Percentiles rank a stretch among this genome's conserved stretches.
These are phyloP conservation scores for Pasiphila rectangulata DNA, from an alignment of 2,888 invertebrate species.

Conservation along the genomic window DNA sequence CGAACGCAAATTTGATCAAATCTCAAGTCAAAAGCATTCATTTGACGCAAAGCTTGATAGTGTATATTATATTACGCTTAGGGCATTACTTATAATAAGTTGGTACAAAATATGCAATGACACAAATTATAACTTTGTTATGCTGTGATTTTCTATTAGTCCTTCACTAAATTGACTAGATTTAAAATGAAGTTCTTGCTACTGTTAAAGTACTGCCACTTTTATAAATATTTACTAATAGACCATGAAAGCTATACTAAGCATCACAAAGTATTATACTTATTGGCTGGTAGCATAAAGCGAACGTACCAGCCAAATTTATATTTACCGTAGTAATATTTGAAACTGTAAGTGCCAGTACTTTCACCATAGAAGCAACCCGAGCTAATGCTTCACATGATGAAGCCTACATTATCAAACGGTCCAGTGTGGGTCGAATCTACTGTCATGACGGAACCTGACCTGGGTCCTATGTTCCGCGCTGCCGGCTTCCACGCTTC, in stretches of 20 bases:
- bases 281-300: too few species aligned
- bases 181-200: constrained; percentile 25
- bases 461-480: constrained; percentile 35
- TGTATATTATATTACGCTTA: too few species aligned
- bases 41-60: too few species aligned
- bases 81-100: too few species aligned
- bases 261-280: too few species aligned
- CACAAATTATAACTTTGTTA: too few species aligned
- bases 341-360: too few species aligned
- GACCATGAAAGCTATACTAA: too few species aligned
- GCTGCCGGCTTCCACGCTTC: constrained; percentile 71
- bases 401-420: constrained; percentile 52
- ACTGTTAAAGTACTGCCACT: background rate
- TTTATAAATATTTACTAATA: too few species aligned
- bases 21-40: background rate
- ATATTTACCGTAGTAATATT: too few species aligned
- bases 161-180: constrained; percentile 42
- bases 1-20: background rate
- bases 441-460: constrained; percentile 46
- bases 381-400: constrained; percentile 49
- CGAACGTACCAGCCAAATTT: background rate
- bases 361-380: too few species aligned
- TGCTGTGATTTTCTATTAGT: background rate
- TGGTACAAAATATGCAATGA: too few species aligned
- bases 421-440: constrained; percentile 40